A percentile compares a stretch with the other conserved stretches of the same genome.
Conservation (phyloP, 1,140 invertebrate genomes). For the Sinonovacula constricta region DNA sequence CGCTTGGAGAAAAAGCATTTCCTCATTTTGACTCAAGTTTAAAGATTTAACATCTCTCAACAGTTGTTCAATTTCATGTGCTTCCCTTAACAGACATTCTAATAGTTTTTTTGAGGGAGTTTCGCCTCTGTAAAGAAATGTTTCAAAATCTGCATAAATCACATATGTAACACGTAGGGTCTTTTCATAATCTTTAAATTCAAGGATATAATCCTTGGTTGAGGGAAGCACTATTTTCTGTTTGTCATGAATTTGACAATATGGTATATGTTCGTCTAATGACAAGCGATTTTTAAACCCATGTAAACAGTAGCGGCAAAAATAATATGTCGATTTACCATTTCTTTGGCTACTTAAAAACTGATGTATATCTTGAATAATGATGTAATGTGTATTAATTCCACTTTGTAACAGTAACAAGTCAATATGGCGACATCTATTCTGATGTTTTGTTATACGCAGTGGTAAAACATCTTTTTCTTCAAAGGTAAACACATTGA, state of each 20-base stretch:
- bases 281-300: no score
- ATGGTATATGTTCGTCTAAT: constrained; percentile 24
- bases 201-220: constrained; percentile 4
- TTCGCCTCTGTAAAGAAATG: constrained; percentile 6
- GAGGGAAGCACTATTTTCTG: not conserved
- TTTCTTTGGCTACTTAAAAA: no score
- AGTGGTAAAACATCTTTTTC: no score
- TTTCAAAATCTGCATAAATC: constrained; percentile 4
- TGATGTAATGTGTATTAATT: no score
- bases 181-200: not conserved
- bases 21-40: constrained; percentile 4
- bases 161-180: not conserved
- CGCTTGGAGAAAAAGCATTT: constrained; percentile 10
- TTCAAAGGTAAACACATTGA: no score
- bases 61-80: constrained; percentile 2
- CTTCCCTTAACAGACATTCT: constrained; percentile 29
- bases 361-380: no score
- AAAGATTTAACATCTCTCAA: constrained; percentile 34
- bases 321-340: no score
- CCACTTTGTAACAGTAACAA: no score
- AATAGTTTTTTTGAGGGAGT: not conserved
- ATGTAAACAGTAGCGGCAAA: no score
- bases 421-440: no score
- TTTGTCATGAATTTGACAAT: not conserved
- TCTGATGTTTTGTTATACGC: no score